Evolutionary conservation across 2,888 invertebrate genomes (phyloP), one percentile per base, ranked within the genome.

Genomic region (Ernsta delagoae): DNA sequence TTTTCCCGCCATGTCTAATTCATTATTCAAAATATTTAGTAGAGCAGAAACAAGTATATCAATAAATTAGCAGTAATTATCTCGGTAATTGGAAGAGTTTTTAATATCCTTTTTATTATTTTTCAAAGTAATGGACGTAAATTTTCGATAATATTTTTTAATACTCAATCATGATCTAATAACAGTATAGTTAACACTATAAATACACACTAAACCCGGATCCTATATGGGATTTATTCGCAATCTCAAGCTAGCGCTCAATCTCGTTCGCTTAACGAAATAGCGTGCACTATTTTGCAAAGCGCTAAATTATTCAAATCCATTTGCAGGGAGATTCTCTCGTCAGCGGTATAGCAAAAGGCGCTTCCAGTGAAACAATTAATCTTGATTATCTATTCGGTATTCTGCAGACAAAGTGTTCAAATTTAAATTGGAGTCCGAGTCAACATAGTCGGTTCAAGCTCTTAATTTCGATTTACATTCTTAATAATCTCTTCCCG

Each of bases 351-450:
- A 59, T 57, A 12, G 41, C 75, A 64, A 63, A 69, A 66, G 65
- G 39, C 69, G 62, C 70, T 77, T 82, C 79, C 71, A 79, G 76
- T 56, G 12, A 53, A 70, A 71, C 54, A 74, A 71, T 71, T 65
- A 61, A 70, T 71, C 50, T 70, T 69, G 70, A 65, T 73, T 70
- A 74, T 80, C 78, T 79, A 79, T 80, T 85, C 81, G 78, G 78
- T 83, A 86, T 86, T 82, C 84, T 73, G 73, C 75, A 78, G 81
- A 79, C 82, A 83, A 83, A 83, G 81, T 83, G 80, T 80, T 80
- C 83, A 79, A 82, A 86, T 85, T 86, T 83, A 83, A 86, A 86
- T 84, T 83, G 82, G 76, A 83, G 77, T 83, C 78, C 73, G 71
- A 84, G 84, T 86, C 86, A 88, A 87, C 83, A 85, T 73, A 75